Evolutionary conservation across 2,113 vertebrate genomes (phyloP).

Genomic region (Stigmatopora argus): DNA sequence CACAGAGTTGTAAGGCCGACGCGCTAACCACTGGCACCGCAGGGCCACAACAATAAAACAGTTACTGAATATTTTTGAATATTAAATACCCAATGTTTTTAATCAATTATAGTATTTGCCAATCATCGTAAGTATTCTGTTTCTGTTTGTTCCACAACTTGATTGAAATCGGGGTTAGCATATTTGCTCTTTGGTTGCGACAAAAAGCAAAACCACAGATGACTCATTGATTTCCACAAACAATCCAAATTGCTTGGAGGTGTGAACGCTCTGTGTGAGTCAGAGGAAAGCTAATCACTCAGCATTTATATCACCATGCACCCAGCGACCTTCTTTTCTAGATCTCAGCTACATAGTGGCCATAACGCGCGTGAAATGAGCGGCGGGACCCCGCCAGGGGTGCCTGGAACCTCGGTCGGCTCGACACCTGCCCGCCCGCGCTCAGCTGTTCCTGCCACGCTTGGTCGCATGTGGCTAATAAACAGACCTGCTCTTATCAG

Average conservation of each 20-base stretch:
- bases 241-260: constrained; percentile 53
- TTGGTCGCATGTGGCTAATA: constrained; percentile 62
- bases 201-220: constrained; percentile 44
- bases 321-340: constrained; percentile 46
- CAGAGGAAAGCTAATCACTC: constrained; percentile 63
- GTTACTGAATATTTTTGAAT: too few relatives aligned
- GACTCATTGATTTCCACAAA: constrained; percentile 66
- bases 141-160: too few relatives aligned
- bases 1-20: too few relatives aligned
- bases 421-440: constrained; percentile 57
- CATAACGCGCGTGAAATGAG: constrained; percentile 66
- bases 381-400: constrained; percentile 55
- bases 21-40: too few relatives aligned
- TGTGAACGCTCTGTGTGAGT: constrained; percentile 41
- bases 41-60: too few relatives aligned
- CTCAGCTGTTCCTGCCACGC: constrained; percentile 60
- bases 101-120: too few relatives aligned
- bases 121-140: too few relatives aligned
- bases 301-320: constrained; percentile 62
- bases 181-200: constrained; percentile 25
- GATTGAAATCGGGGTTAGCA: neutral
- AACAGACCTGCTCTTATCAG: constrained; percentile 66
- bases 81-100: too few relatives aligned
- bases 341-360: constrained; percentile 38
- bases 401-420: constrained; percentile 44